Evolutionary conservation across 2,113 vertebrate genomes (phyloP), one percentile per base, ranked within the genome.

Genomic region (Ancistrus triradiatus): DNA sequence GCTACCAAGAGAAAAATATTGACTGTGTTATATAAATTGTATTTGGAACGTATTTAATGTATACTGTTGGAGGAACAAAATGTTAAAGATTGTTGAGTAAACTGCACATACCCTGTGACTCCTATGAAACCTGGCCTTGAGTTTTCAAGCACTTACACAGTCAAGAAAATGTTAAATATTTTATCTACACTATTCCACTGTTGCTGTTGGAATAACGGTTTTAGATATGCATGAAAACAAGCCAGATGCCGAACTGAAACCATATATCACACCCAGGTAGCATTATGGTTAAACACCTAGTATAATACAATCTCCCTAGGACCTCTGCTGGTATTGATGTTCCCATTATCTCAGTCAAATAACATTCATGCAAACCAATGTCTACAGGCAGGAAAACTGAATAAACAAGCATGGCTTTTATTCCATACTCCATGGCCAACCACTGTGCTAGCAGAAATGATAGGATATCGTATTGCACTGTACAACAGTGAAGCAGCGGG

Each of bases 341-440:
- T 65, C 55, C 71, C n/a, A 37, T 73, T 65, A 73, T 64, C 48
- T 42, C 70, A 68, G 61, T 69, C 59, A 68, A 73, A 69, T 68
- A 64, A 60, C 65, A 73, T 58, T 59, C 47, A 63, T 63, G 65
- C 65, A 59, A 68, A 68, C 59, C 59, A 63, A 53, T 27, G 65
- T 73, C 47, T 59, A 53, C 31, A 63, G 70, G 48, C 53, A 25
- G 59, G 17, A 59, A 68, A 58, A 63, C 21, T 17, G 59, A 25
- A 33, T 64, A 65, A 65, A 65, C 71, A 69, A 64, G 48, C 40
- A 50, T 59, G 59, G 38, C 49, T 60, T 69, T 73, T n/a, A 69
- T 60, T 65, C 25, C 25, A 55, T 69, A 55, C 8, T 46, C 33
- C 19, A 37, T 42, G 47, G 46, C 24, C 62, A 63, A 64, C 40